Evolutionary conservation across 2,113 vertebrate species (phyloP), one percentile per base, ranked within the genome.

Genomic region (Paramisgurnus dabryanus): DNA sequence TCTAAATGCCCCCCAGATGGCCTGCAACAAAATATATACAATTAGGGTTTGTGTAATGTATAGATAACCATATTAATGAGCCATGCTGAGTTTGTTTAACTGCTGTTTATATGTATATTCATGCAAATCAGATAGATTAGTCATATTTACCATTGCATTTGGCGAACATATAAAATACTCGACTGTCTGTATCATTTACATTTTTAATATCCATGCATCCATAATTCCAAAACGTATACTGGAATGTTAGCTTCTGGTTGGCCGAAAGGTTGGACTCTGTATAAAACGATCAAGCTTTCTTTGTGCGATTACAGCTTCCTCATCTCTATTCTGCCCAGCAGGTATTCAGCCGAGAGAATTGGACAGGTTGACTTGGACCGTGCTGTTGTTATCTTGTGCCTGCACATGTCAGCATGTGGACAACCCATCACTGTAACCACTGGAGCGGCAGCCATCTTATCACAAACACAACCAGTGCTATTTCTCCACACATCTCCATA

Each of bases 381-480:
- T 79, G n/a, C 22, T 68, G 67, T 57, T 83, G 87, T 91, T 91
- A 92, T 92, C 90, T 89, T 87, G 82, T 82, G 80, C 72, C 39
- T 77, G 80, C 91, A 92, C 89, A 85, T 85, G 86, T 86, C 73
- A 57, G 80, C 58, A 78, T 61, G 70, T 72, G 67, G 69, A 82
- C 5, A 18, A 85, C 89, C 90, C 89, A 92, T 92, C 90, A 89
- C 78, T 86, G n/a, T 45, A 79, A 87, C 86, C 90, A 87, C 83
- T 89, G 83, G 81, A 87, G 87, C 87, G 87, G 85, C 90, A 86
- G 86, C 71, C 82, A 58, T 82, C 80, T 80, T 86, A 88, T 89
- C 85, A 76, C 85, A 88, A 50, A 64, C 68, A 65, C 7, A 53
- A 72, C 64, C 74, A 58, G 67, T 34, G 17, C 73, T 27, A 6